These are phyloP conservation scores for Sitodiplosis mosellana DNA, from an alignment of 1,140 invertebrate species.

Conservation along the genomic window DNA sequence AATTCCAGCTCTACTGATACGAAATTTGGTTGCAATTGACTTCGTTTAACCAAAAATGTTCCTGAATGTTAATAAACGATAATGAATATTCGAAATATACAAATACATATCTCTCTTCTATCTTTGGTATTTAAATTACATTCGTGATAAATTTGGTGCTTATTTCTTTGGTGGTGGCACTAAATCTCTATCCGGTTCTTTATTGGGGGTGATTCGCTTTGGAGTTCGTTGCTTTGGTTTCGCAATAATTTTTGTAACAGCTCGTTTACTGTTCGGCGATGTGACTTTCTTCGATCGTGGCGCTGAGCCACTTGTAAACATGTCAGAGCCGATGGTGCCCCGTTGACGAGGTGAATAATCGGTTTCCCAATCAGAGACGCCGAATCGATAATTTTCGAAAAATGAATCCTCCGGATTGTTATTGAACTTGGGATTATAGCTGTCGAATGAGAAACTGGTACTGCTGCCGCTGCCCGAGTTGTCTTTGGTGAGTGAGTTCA, in stretches of 20 bases:
- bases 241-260: not conserved
- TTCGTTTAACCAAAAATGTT: not conserved
- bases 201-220: not conserved
- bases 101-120: not conserved
- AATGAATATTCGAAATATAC: not conserved
- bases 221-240: not conserved
- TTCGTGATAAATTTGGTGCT: not conserved
- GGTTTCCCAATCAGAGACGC: not conserved
- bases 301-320: not conserved
- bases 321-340: not conserved
- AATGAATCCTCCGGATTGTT: conserved; percentile 23
- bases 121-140: not conserved
- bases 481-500: conserved; percentile 10
- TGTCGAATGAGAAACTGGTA: conserved; percentile 8
- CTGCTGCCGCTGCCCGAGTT: not conserved
- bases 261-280: not conserved
- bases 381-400: conserved; percentile 11
- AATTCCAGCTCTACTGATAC: too few relatives aligned
- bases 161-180: not conserved
- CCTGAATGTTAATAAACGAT: not conserved
- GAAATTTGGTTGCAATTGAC: too few relatives aligned
- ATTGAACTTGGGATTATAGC: conserved; percentile 22
- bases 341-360: not conserved
- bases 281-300: not conserved
- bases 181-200: not conserved